These are phyloP conservation scores for Panthera uncia DNA, from an alignment of 2,113 vertebrate genomes.

Conservation along the genomic window DNA sequence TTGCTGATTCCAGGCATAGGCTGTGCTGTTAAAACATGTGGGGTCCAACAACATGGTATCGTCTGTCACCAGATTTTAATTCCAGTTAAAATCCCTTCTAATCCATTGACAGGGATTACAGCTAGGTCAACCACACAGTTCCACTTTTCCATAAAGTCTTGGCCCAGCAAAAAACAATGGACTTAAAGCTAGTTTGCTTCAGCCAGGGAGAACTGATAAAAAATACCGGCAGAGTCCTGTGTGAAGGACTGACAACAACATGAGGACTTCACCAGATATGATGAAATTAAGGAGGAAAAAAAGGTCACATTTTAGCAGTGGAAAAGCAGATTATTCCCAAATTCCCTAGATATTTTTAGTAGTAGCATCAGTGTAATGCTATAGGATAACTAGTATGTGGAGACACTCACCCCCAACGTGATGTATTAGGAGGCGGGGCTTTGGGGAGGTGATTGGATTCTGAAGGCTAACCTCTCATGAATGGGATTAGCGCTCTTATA, in stretches of 20 bases:
- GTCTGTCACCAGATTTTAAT: not conserved
- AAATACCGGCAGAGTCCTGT: not conserved
- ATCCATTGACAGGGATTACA: not conserved
- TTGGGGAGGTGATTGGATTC: not conserved
- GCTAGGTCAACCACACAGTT: conserved; percentile 2
- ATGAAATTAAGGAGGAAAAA: not conserved
- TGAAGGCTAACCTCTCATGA: not conserved
- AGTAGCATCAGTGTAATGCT: not conserved
- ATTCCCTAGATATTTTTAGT: not conserved
- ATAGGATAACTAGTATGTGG: not conserved
- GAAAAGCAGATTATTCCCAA: not conserved
- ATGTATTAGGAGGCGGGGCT: not conserved
- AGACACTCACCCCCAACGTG: not conserved
- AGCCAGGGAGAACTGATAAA: not conserved
- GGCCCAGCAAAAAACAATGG: not conserved
- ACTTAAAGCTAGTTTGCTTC: not conserved
- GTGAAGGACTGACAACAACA: not conserved
- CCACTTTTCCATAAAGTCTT: conserved; percentile 1
- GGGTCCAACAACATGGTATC: not conserved
- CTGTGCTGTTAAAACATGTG: not conserved
- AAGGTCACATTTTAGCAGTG: not conserved
- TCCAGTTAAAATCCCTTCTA: conserved; percentile 35
- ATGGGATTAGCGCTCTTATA: not conserved
- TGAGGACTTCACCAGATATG: not conserved
- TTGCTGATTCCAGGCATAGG: not conserved